These are phyloP conservation scores for Alcis repandata DNA, from an alignment of 2,888 invertebrate species.

Conservation along the genomic window DNA sequence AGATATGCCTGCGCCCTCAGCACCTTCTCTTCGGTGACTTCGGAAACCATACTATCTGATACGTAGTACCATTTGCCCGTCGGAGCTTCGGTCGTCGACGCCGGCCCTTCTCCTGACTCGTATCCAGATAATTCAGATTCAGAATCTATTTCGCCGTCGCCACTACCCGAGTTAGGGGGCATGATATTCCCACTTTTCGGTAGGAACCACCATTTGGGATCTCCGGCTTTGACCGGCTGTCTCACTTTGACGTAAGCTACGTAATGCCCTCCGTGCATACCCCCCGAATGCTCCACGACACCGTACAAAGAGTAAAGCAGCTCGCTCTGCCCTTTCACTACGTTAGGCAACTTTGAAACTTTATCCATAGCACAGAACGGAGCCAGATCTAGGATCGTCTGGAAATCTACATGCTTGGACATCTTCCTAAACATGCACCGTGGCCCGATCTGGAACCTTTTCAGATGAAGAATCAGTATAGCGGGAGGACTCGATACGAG, in stretches of 20 bases:
- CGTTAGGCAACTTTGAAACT: constrained; percentile 87
- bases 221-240: constrained; percentile 86
- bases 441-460: constrained; percentile 95
- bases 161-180: constrained; percentile 76
- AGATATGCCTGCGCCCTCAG: constrained; percentile 96
- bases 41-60: constrained; percentile 95
- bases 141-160: constrained; percentile 80
- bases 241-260: constrained; percentile 97
- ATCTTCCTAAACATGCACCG: constrained; percentile 93
- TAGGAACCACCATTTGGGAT: constrained; percentile 91
- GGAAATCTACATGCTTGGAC: constrained; percentile 94
- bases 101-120: constrained; percentile 82
- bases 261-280: constrained; percentile 94
- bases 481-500: constrained; percentile 96
- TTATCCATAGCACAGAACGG: constrained; percentile 94
- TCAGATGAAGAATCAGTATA: constrained; percentile 97
- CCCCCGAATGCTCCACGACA: constrained; percentile 97
- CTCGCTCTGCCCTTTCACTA: constrained; percentile 87
- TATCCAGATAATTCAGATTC: constrained; percentile 86
- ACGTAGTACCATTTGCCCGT: constrained; percentile 97
- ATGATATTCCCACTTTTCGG: constrained; percentile 87
- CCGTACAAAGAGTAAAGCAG: constrained; percentile 96
- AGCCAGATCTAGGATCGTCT: constrained; percentile 93
- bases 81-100: constrained; percentile 69
- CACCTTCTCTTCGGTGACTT: constrained; percentile 93